phyloP scores from a whole-genome alignment of 2,113 vertebrate species.

The western clawed frog (Xenopus tropicalis) region UCB_Xtro_10.0 CM004452.2:42127501-42128000 shows the following conservation, averaged over 20 bases:
- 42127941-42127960: too few relatives aligned
- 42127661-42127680: conserved; percentile 3
- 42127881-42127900: too few relatives aligned
- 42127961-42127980: too few relatives aligned
- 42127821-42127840: conserved; percentile 8
- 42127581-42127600: conserved; percentile 22
- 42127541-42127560: too few relatives aligned
- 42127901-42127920: too few relatives aligned
- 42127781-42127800: conserved; percentile 34
- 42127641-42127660: too few relatives aligned
- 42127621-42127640: conserved; percentile 5
- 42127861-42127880: neutral
- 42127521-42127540: too few relatives aligned
- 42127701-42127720: conserved; percentile 26
- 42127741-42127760: conserved; percentile 33
- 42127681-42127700: conserved; percentile 38
- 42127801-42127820: conserved; percentile 18
- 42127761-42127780: conserved; percentile 25
- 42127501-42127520: too few relatives aligned
- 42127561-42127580: conserved; percentile 8
- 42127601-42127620: conserved; percentile 22
- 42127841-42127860: neutral
- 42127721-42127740: conserved; percentile 37
- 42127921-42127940: too few relatives aligned
- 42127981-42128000: too few relatives aligned